Evolutionary conservation across 2,888 invertebrate species (phyloP).

Genomic region (Drosophila merina): DNA sequence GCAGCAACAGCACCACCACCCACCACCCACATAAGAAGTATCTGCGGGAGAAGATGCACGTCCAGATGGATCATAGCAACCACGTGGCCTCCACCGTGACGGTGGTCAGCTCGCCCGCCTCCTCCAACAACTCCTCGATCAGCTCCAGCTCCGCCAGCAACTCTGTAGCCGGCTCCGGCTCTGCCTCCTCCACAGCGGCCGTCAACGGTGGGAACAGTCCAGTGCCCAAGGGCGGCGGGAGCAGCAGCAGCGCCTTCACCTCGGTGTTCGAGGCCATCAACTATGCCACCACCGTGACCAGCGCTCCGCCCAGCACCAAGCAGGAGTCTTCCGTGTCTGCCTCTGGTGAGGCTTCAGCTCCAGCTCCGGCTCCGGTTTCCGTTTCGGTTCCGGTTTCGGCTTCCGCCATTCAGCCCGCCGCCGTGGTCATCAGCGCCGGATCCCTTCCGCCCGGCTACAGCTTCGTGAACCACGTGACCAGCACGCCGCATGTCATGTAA

Average conservation of each 20-base stretch:
- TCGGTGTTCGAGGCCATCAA: slow-evolving; percentile 66
- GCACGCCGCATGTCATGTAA: slow-evolving; percentile 64
- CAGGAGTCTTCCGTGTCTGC: background rate
- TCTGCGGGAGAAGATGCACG: slow-evolving; percentile 83
- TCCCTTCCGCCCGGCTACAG: slow-evolving; percentile 60
- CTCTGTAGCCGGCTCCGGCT: slow-evolving; percentile 12
- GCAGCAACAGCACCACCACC: slow-evolving; percentile 64
- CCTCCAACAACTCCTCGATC: slow-evolving; percentile 78
- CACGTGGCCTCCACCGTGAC: slow-evolving; percentile 77
- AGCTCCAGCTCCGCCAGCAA: slow-evolving; percentile 55
- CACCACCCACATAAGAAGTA: slow-evolving; percentile 84
- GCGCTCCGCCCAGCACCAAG: slow-evolving; percentile 18
- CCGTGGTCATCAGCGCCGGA: slow-evolving; percentile 47
- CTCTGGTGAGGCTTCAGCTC: background rate
- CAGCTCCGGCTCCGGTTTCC: background rate
- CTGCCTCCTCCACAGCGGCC: slow-evolving; percentile 76
- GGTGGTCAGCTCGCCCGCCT: slow-evolving; percentile 81
- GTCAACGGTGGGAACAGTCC: slow-evolving; percentile 81
- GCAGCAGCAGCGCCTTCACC: slow-evolving; percentile 34
- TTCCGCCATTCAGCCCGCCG: background rate
- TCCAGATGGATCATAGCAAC: slow-evolving; percentile 80
- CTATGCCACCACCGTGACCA: slow-evolving; percentile 36
- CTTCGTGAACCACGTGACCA: slow-evolving; percentile 59
- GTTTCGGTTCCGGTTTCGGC: background rate
- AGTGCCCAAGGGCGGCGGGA: slow-evolving; percentile 54